These are phyloP conservation scores for Epistrophe eligans DNA, from an alignment of 2,888 invertebrate genomes.

Conservation along the genomic window DNA sequence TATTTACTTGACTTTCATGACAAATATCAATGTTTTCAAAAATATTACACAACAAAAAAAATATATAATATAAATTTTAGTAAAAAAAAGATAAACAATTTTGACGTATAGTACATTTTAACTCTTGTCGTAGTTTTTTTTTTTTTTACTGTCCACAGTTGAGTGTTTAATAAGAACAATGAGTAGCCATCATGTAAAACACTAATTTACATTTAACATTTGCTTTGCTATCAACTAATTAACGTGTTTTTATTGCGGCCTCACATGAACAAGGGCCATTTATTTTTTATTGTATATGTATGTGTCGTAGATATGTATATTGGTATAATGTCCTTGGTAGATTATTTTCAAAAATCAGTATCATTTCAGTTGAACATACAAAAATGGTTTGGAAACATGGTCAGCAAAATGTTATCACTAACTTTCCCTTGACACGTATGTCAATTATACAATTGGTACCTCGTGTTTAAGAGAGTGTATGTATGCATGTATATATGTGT, in stretches of 20 bases:
- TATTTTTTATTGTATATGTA: no score
- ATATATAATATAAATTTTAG: slow-evolving; percentile 12
- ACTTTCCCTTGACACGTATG: slow-evolving; percentile 73
- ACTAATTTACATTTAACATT: slow-evolving; percentile 76
- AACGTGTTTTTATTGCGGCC: slow-evolving; percentile 70
- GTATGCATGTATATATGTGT: neutral
- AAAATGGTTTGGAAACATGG: slow-evolving; percentile 74
- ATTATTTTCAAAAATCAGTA: slow-evolving; percentile 70
- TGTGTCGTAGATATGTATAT: no score
- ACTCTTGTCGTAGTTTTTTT: slow-evolving; percentile 6
- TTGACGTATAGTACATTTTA: slow-evolving; percentile 52
- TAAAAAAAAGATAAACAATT: slow-evolving; percentile 65
- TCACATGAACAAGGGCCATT: slow-evolving; percentile 73
- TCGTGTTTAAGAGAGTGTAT: neutral
- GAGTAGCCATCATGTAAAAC: slow-evolving; percentile 75
- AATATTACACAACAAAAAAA: slow-evolving; percentile 29
- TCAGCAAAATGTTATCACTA: slow-evolving; percentile 74
- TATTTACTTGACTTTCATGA: slow-evolving; percentile 63
- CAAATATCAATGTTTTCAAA: slow-evolving; percentile 69
- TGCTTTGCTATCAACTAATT: slow-evolving; percentile 76
- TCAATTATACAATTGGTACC: slow-evolving; percentile 55
- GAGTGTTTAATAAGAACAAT: slow-evolving; percentile 73
- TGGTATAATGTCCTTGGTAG: slow-evolving; percentile 68
- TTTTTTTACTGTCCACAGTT: slow-evolving; percentile 48
- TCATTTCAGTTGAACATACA: slow-evolving; percentile 71